Base-by-base conservation (phyloP, 2,113 vertebrate species). In the Siniperca knerii region DNA sequence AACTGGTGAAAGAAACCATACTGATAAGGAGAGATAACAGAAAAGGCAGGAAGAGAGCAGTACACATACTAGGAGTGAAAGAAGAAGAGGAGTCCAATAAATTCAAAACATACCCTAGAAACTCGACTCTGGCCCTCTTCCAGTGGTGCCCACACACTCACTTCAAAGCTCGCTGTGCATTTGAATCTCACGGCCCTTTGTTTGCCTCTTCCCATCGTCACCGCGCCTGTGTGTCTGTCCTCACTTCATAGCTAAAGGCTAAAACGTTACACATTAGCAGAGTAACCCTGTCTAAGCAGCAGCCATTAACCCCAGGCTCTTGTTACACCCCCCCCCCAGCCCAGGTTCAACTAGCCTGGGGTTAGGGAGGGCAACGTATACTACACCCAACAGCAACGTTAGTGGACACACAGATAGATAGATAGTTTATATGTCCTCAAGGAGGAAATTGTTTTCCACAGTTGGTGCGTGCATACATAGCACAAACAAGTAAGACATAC, bases 221-320 rank as follows among this genome's bases (percentile, higher is more conserved):
- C 80, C 4, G 48, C 25, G 81, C 71, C 75, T 84, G 83, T 33
- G 42, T 57, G 83, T 90, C 90, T 83, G 79, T 89, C 75, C 55
- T 84, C 90, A 90, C 88, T 77, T 94, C 85, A 89, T 91, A 89
- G 89, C 84, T 85, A 84, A 79, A 57, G 68, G 66, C 83, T 87
- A 91, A 85, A 91, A 86, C 35, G 76, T 79, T 84, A 81, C 81
- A 91, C 88, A 93, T 94, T 93, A 93, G 89, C 88, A 70, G 48
- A 54, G 85, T 90, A 90, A 90, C 89, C 77, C 78, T 25, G 82
- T 85, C 83, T 79, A 81, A 82, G 82, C 85, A 81, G 76, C 74
- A 79, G 69, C 86, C 81, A 94, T 94, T 93, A 90, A 95, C 91
- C 89, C 48, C 15, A 1, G 71, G 87, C 82, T 92, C 92, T 65